Evolutionary conservation across 2,113 vertebrate genomes (phyloP).

Genomic region (Apistogramma diplotaenia): DNA sequence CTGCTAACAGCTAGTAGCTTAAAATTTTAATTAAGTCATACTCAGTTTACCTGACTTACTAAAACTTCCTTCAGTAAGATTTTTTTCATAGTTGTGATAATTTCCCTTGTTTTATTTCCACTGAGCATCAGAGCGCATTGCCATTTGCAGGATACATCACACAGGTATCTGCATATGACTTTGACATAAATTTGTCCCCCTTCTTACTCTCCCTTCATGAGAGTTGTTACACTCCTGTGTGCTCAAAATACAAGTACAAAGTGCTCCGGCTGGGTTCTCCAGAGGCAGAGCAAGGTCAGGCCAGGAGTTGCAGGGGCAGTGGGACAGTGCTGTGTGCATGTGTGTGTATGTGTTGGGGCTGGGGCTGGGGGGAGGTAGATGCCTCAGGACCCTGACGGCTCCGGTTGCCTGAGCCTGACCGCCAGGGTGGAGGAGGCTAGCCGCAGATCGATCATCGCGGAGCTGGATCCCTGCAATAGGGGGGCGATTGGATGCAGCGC

Average conservation of each 20-base stretch:
- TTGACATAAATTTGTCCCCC: constrained; percentile 9
- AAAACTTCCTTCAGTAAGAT: neutral
- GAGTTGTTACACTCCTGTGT: constrained; percentile 5
- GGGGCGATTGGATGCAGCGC: constrained; percentile 74
- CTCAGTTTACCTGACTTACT: neutral
- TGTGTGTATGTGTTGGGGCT: constrained; percentile 23
- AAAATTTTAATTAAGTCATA: neutral
- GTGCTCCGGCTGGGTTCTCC: constrained; percentile 43
- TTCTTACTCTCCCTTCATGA: constrained; percentile 19
- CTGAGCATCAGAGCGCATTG: neutral
- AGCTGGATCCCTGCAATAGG: constrained; percentile 72
- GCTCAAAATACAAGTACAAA: constrained; percentile 31
- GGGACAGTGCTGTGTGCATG: constrained; percentile 39
- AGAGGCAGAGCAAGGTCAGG: constrained; percentile 76
- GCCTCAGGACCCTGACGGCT: constrained; percentile 75
- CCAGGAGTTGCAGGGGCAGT: constrained; percentile 45
- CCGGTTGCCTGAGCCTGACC: constrained; percentile 75
- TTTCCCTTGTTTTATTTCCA: neutral
- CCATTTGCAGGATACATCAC: neutral
- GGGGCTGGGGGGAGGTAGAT: constrained; percentile 57
- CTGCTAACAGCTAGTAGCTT: neutral
- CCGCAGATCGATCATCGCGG: constrained; percentile 80
- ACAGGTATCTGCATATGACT: constrained; percentile 2
- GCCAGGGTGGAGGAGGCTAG: constrained; percentile 71
- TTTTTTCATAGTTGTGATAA: neutral